A percentile compares a stretch with the other conserved stretches of the same genome.
phyloP scores from a whole-genome alignment of 2,888 invertebrate species.

The Biston stratarius region DNA sequence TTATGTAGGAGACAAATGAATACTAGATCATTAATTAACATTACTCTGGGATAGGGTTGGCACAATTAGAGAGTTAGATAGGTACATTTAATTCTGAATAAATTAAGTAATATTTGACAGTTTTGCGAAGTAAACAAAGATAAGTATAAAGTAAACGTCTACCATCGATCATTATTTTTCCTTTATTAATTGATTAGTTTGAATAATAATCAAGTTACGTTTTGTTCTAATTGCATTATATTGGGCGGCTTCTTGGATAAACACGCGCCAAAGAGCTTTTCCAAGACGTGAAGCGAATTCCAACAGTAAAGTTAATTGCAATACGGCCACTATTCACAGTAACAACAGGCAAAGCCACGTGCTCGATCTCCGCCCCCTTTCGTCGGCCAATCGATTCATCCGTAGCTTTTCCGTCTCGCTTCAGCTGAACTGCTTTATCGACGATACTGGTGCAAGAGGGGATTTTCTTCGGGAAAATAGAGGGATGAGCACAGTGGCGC shows the following conservation, averaged over 20 bases:
- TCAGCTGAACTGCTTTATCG: conserved; percentile 74
- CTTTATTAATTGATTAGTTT: conserved; percentile 4
- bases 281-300: conserved; percentile 61
- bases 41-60: neutral
- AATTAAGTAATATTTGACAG: neutral
- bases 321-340: conserved; percentile 58
- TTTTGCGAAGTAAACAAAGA: too few relatives aligned
- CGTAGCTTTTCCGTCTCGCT: conserved; percentile 69
- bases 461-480: conserved; percentile 57
- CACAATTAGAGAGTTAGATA: neutral
- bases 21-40: neutral
- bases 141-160: neutral
- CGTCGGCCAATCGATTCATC: conserved; percentile 79
- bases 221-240: conserved; percentile 33
- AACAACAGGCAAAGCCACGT: conserved; percentile 75
- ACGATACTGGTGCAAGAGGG: conserved; percentile 63
- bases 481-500: conserved; percentile 69
- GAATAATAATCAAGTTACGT: conserved; percentile 4
- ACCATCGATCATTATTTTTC: neutral
- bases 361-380: conserved; percentile 80
- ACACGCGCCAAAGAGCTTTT: conserved; percentile 59
- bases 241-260: conserved; percentile 45
- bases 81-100: neutral
- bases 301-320: conserved; percentile 64
- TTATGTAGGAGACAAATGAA: conserved; percentile 1